Base-by-base conservation (phyloP, 2,888 invertebrate genomes). In the Nemotelus pantherinus region DNA sequence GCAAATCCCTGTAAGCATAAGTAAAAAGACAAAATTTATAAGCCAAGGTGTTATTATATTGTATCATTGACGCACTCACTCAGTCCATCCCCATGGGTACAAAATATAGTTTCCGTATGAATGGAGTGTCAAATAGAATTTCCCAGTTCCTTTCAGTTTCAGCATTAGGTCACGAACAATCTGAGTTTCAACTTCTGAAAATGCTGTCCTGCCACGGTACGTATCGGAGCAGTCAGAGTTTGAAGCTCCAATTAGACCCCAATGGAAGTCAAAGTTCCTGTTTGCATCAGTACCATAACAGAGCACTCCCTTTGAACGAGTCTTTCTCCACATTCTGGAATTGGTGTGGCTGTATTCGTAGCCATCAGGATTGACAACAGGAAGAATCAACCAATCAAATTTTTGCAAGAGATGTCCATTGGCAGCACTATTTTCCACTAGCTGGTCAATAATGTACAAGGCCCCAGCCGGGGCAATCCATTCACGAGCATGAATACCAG, bases 281-380 rank as follows among this genome's bases (percentile, higher is more conserved):
- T 93, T 93, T 10, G 86, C 89, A 83, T 93, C 93, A 3, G 89
- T 89, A 3, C 93, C 93, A 2, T 79, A 76, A 80, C 91, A 91
- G 39, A 43, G n/a, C 60, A 80, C 81, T 2, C 80, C 81, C 3
- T 84, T 85, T 5, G 88, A 87, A n/a, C 90, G 86, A 1, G 90
- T 91, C 83, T 91, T 91, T 77, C 91, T 88, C 91, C 91, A 91
- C 81, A 86, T 81, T 47, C 86, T 85, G 1, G 81, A 87, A 44
- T 75, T 80, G 9, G 87, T 88, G 80, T 89, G 90, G 0, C 90
- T 88, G 83, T 87, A 92, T 81, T 90, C 91, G 82, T 93, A 93
- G 0, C 93, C 93, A 84, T 94, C 93, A 39, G 93, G 93, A 84
- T 94, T 94, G 25, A 90, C 88, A 2, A 91, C 85, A 0, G 93